These are phyloP conservation scores for Phaenicophaeus curvirostris DNA, from an alignment of 2,797 vertebrate species.

Conservation along the genomic window DNA sequence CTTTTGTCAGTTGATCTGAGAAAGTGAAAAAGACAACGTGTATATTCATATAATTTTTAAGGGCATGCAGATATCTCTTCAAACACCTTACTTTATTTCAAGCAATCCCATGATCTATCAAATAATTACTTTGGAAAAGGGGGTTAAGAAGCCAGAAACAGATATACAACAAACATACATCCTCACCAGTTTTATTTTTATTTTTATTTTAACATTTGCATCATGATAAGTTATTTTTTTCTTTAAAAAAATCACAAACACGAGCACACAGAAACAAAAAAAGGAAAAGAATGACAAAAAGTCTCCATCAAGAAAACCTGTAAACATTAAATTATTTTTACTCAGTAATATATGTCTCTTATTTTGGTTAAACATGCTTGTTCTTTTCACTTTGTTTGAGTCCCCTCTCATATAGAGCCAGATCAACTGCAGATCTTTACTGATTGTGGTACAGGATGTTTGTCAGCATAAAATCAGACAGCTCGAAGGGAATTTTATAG, in stretches of 20 bases:
- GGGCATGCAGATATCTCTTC: neutral
- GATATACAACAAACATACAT: neutral
- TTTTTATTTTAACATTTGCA: neutral
- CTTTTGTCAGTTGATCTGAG: neutral
- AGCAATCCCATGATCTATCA: neutral
- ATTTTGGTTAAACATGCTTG: neutral
- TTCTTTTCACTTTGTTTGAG: neutral
- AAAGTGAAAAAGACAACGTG: neutral
- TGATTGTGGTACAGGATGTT: neutral
- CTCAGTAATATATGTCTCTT: neutral
- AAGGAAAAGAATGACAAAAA: neutral
- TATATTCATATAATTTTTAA: neutral
- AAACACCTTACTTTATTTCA: neutral
- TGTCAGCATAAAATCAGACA: neutral
- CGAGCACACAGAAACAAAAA: neutral
- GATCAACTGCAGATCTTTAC: neutral
- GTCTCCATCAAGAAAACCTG: neutral
- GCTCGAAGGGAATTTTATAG: neutral
- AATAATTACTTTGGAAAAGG: neutral
- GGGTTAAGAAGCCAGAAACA: neutral
- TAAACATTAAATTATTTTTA: neutral
- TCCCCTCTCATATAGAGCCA: neutral
- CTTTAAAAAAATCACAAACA: neutral
- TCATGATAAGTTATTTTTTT: neutral
- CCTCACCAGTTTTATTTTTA: neutral